Evolutionary conservation across 2,113 vertebrate genomes (phyloP), one percentile per base, ranked within the genome.

Genomic region (Oryzias curvinotus): DNA sequence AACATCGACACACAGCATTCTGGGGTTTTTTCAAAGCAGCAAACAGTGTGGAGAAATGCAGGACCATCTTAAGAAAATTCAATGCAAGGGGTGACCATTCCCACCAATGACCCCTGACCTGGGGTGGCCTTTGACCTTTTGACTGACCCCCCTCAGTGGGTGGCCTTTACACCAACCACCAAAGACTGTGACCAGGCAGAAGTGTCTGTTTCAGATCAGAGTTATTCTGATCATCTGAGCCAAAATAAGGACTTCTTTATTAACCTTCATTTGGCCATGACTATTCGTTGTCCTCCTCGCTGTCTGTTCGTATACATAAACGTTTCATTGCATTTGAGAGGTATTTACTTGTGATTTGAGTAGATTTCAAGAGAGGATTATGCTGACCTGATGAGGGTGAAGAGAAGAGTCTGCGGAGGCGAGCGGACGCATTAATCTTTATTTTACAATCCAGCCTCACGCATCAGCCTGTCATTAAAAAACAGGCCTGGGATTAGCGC

Each of bases 341-440:
- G 41, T 19, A 49, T 70, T 46, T 65, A 71, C 7, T 58, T 71
- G 57, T 42, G 21, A 36, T 46, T 46, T 28, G 51, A 57, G 57
- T 44, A 25, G 58, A 68, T 63, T 42, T 80, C 67, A 80, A 80
- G 64, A 46, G 46, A 47, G 85, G 86, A 91, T 92, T 90, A 88
- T 62, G 65, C 58, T n/a, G 36, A 73, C 68, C 65, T 51, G 83
- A 72, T 68, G 55, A 85, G 73, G 67, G 78, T 77, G 47, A 64
- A 68, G 62, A 69, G 68, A 66, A 77, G 84, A 80, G 60, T 85
- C 75, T 74, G 66, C 65, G 36, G 71, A 72, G 80, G 80, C 68
- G 43, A 74, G 79, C 80, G 73, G 78, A 62, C 73, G 85, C 82
- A 84, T 91, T 91, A 90, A 91, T 90, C 89, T 91, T 89, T 88